Evolutionary conservation across 2,888 invertebrate genomes (phyloP).

Genomic region (Tribolium freemani): DNA sequence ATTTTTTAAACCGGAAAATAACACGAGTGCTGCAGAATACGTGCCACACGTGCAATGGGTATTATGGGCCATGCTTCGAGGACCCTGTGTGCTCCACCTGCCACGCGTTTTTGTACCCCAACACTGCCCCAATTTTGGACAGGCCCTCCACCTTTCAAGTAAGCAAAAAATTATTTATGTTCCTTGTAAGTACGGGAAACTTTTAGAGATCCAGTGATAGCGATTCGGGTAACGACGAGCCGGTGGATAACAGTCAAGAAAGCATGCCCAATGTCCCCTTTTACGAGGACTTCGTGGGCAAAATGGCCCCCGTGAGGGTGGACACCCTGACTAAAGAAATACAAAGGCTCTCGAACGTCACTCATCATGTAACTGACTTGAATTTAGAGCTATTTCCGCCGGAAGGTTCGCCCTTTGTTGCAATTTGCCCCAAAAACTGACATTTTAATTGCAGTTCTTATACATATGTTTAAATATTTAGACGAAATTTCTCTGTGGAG

Average conservation of each 20-base stretch:
- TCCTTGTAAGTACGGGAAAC: not conserved
- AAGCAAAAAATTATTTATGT: too few species aligned
- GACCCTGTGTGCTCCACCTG: slow-evolving; percentile 94
- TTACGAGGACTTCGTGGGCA: slow-evolving; percentile 34
- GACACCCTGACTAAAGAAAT: slow-evolving; percentile 52
- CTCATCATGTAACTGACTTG: slow-evolving; percentile 49
- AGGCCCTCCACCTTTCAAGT: slow-evolving; percentile 49
- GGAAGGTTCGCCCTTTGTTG: slow-evolving; percentile 51
- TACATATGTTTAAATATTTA: slow-evolving; percentile 89
- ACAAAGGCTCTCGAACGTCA: slow-evolving; percentile 47
- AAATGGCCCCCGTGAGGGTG: slow-evolving; percentile 45
- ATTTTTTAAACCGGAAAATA: not conserved
- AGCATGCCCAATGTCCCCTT: slow-evolving; percentile 29
- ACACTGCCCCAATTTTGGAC: slow-evolving; percentile 67
- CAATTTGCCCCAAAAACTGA: not conserved
- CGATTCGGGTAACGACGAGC: slow-evolving; percentile 95
- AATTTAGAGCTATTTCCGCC: slow-evolving; percentile 60
- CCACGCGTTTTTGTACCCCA: slow-evolving; percentile 92
- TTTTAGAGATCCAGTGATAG: slow-evolving; percentile 74
- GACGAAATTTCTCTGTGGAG: slow-evolving; percentile 94
- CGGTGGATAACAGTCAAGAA: slow-evolving; percentile 72
- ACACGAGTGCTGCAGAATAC: slow-evolving; percentile 68
- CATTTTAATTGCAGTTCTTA: slow-evolving; percentile 73
- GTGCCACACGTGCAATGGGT: slow-evolving; percentile 91
- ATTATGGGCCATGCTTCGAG: slow-evolving; percentile 91